Evolutionary conservation across 2,888 invertebrate genomes (phyloP).

Genomic region (Lycocerus yunnanus): DNA sequence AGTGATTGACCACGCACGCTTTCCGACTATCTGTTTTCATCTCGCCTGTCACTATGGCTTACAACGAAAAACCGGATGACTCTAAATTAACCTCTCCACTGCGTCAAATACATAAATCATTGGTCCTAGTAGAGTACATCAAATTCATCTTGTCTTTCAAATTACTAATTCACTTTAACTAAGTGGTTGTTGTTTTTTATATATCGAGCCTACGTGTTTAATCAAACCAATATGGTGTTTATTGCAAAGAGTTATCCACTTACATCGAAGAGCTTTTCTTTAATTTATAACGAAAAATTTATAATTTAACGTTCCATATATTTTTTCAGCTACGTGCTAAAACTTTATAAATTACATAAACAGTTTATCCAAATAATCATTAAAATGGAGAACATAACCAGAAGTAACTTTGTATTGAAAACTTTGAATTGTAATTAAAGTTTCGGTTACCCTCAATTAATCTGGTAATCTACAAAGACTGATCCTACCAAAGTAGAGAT

Average conservation of each 20-base stretch:
- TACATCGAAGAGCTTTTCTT: neutral
- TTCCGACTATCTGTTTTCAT: constrained; percentile 26
- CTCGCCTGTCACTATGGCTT: constrained; percentile 30
- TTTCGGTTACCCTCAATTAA: constrained; percentile 2
- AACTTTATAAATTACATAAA: neutral
- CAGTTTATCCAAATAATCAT: neutral
- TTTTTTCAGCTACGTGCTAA: neutral
- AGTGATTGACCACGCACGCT: constrained; percentile 30
- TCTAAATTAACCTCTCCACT: constrained; percentile 31
- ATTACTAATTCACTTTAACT: constrained; percentile 8
- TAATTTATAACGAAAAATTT: neutral
- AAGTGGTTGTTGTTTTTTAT: constrained; percentile 11
- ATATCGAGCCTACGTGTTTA: neutral
- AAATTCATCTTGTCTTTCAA: constrained; percentile 25
- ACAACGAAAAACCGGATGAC: constrained; percentile 29
- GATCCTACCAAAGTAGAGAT: neutral
- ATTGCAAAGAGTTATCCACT: neutral
- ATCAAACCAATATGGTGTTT: neutral
- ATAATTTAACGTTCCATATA: neutral
- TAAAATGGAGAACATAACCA: neutral
- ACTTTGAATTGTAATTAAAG: neutral
- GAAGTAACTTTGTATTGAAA: neutral
- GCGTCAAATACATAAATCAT: constrained; percentile 29
- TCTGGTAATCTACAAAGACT: constrained; percentile 3
- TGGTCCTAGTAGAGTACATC: constrained; percentile 24